Evolutionary conservation across 2,797 vertebrate species (phyloP), one percentile per base, ranked within the genome.

Genomic region (Momotus momota): DNA sequence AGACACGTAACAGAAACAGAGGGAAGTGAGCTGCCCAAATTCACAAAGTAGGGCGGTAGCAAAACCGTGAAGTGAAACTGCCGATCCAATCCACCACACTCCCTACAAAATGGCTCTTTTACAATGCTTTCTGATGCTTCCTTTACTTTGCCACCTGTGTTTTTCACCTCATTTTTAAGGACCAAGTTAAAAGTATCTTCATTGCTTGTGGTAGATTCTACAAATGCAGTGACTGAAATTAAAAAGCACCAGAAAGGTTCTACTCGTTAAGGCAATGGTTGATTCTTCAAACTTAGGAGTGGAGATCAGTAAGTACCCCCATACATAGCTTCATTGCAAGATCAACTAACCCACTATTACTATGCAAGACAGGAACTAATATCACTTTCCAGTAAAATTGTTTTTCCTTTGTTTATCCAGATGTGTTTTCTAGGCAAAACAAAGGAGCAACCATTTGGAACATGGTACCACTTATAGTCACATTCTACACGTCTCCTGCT

Each of bases 51-150:
- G 48, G 33, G 35, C 20, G 26, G 26, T 35, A 64, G 74, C 16
- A 88, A 51, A 72, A 23, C 2, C 14, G 7, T 16, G 35, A 72
- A 31, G 33, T 46, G 70, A 40, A 81, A 14, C 35, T 72, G 49
- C 33, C 67, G 14, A 79, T 40, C 18, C 13, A 66, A 58, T 29
- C 20, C 12, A 55, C 6, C 4, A 38, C 8, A 17, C 2, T 43
- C n/a, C 38, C 41, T 33, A 29, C 10, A 31, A 60, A 67, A 33
- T 0, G 0, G 3, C n/a, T n/a, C 20, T 40, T 74, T 64, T 38
- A 29, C 22, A 75, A 6, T 14, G 17, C 4, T 67, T 54, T 38
- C 38, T 60, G 22, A 27, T 31, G 54, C 45, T 62, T 35, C 21
- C 49, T 60, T 67, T 33, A 54, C 12, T 38, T 12, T 21, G 22